Evolutionary conservation across 2,797 vertebrate genomes (phyloP).

Genomic region (Otolemur crassicaudatus): DNA sequence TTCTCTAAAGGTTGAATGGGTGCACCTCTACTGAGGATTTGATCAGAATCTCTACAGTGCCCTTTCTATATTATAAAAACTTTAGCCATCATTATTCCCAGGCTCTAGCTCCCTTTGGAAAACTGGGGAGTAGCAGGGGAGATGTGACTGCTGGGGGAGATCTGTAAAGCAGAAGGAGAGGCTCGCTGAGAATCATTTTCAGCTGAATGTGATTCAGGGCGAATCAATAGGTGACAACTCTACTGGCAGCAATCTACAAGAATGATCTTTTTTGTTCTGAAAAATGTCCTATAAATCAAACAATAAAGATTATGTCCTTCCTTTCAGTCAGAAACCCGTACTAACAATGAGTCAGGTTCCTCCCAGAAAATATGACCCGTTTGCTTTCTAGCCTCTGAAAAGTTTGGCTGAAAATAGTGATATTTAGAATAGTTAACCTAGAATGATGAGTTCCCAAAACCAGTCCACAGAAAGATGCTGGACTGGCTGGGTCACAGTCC

Average conservation of each 20-base stretch:
- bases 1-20: background rate
- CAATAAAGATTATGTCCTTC: background rate
- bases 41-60: background rate
- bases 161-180: background rate
- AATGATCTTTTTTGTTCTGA: background rate
- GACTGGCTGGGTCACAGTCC: background rate
- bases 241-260: background rate
- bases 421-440: background rate
- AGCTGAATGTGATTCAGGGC: background rate
- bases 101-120: background rate
- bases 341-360: background rate
- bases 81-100: background rate
- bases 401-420: background rate
- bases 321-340: background rate
- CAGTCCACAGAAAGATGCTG: background rate
- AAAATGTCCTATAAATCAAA: conserved; percentile 6
- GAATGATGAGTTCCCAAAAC: background rate
- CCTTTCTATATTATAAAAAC: background rate
- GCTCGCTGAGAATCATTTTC: background rate
- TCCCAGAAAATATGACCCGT: background rate
- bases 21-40: background rate
- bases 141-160: background rate
- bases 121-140: background rate
- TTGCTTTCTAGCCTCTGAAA: background rate
- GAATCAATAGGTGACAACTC: background rate